These are phyloP conservation scores for Triplophysa dalaica DNA, from an alignment of 2,113 vertebrate species.

Conservation along the genomic window DNA sequence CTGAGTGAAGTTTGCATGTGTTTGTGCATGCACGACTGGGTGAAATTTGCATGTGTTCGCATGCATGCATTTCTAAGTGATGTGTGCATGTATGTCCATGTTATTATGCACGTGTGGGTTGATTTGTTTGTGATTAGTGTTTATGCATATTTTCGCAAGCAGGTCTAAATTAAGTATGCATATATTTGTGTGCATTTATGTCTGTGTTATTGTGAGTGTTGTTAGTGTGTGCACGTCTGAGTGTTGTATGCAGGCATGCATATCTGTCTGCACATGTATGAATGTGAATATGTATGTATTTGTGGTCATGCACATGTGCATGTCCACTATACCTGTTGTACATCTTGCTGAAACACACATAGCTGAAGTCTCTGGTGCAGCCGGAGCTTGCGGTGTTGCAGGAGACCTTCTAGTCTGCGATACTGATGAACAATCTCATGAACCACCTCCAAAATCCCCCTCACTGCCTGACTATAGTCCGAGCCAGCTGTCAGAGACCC, in stretches of 20 bases:
- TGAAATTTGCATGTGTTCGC: background rate
- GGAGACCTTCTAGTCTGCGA: constrained; percentile 88
- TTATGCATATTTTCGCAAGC: background rate
- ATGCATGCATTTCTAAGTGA: no score
- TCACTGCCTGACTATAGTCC: constrained; percentile 87
- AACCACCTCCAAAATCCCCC: constrained; percentile 83
- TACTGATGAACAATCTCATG: constrained; percentile 88
- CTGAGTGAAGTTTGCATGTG: background rate
- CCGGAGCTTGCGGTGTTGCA: constrained; percentile 94
- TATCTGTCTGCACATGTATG: constrained; percentile 4
- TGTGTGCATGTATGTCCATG: no score
- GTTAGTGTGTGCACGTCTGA: background rate
- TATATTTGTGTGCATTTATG: background rate
- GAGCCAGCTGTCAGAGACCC: constrained; percentile 85
- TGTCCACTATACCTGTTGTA: constrained; percentile 83
- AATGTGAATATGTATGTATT: background rate
- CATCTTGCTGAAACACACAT: constrained; percentile 97
- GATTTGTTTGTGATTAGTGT: background rate
- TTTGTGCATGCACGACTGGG: background rate
- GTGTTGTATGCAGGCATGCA: background rate
- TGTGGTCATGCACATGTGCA: background rate
- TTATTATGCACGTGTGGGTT: no score
- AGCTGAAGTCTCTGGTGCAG: constrained; percentile 97
- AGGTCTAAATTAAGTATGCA: background rate
- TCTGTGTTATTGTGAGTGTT: no score